phyloP scores from a whole-genome alignment of 2,113 vertebrate species.

The Ibidorhyncha struthersii region DNA sequence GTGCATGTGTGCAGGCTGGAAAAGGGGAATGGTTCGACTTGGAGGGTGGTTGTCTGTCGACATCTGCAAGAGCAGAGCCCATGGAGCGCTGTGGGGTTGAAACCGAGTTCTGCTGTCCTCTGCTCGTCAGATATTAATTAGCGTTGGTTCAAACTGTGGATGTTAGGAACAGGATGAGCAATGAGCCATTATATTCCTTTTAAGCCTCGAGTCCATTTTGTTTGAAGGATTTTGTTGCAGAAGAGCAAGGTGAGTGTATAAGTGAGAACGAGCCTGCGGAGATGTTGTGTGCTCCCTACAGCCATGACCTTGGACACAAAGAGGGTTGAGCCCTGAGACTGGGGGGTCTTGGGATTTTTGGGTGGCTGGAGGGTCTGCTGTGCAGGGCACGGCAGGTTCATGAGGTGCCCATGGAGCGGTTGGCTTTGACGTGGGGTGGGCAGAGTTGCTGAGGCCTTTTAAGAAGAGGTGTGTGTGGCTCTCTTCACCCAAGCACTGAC shows the following conservation, averaged over 20 bases:
- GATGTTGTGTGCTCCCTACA: neutral
- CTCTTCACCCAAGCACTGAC: rapidly evolving
- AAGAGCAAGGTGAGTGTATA: neutral
- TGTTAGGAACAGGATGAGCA: neutral
- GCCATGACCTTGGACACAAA: neutral
- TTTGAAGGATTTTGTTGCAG: neutral
- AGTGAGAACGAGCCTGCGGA: neutral
- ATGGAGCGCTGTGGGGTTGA: neutral
- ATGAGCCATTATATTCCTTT: rapidly evolving
- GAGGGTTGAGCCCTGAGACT: neutral
- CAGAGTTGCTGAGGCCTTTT: neutral
- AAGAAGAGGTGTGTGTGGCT: neutral
- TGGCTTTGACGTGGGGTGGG: neutral
- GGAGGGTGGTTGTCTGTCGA: neutral
- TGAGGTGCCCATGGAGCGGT: neutral
- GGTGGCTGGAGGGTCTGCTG: neutral
- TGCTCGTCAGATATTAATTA: neutral
- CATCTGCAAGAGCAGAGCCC: neutral
- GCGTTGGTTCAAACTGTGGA: rapidly evolving
- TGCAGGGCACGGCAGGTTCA: neutral
- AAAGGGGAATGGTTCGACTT: neutral
- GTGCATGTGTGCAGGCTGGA: neutral
- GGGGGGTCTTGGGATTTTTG: rapidly evolving
- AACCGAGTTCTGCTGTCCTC: neutral
- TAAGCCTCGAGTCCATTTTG: neutral